These are phyloP conservation scores for Neoseiulus cucumeris DNA, from an alignment of 1,140 invertebrate species.

Conservation along the genomic window DNA sequence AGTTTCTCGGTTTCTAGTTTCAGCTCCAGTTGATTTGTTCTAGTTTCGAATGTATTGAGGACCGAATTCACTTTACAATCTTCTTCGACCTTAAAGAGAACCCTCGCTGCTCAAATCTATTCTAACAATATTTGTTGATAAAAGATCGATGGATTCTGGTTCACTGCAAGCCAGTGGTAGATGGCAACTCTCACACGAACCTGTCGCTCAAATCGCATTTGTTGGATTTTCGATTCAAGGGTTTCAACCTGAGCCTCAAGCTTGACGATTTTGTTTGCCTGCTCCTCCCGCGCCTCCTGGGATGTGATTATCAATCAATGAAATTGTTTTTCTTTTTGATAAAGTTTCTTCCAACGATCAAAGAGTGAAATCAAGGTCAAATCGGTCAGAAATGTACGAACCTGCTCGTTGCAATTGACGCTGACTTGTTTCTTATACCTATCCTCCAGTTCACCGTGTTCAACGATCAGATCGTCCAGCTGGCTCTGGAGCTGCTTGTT, in stretches of 20 bases:
- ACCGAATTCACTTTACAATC: not conserved
- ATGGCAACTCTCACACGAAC: no score
- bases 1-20: conserved; percentile 3
- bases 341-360: no score
- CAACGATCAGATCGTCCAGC: not conserved
- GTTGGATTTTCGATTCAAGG: not conserved
- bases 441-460: not conserved
- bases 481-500: not conserved
- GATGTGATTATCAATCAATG: not conserved
- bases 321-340: no score
- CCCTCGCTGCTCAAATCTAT: no score
- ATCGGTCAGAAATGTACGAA: not conserved
- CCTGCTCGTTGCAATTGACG: not conserved
- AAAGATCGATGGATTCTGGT: no score
- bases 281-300: not conserved
- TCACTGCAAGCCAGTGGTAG: no score
- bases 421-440: not conserved
- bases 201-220: not conserved
- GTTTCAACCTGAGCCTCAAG: conserved; percentile 4
- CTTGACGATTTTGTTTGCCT: not conserved
- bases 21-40: not conserved
- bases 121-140: no score
- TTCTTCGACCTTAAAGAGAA: not conserved
- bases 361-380: no score
- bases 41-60: not conserved